Evolutionary conservation across 1,140 invertebrate genomes (phyloP).

Genomic region (Doryteuthis pealeii): DNA sequence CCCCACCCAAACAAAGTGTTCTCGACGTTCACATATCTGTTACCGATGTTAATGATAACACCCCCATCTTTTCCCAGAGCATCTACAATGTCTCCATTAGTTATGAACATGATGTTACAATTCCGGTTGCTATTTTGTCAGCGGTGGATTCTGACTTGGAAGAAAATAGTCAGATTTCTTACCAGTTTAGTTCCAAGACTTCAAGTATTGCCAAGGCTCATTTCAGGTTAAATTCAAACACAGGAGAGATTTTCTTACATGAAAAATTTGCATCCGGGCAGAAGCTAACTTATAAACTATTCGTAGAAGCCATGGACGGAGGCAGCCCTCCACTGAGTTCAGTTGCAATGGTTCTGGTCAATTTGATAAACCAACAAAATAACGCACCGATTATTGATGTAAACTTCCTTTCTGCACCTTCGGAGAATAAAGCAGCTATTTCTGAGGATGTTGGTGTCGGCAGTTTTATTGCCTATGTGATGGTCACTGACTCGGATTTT

Average conservation of each 20-base stretch:
- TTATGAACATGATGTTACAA: constrained; percentile 35
- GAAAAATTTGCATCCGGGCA: constrained; percentile 20
- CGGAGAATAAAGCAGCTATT: constrained; percentile 81
- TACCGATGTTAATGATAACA: constrained; percentile 89
- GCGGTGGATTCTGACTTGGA: constrained; percentile 35
- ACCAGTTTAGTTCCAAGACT: constrained; percentile 23
- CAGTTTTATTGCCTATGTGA: constrained; percentile 89
- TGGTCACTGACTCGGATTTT: constrained; percentile 86
- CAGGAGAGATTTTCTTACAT: constrained; percentile 24
- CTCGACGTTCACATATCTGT: constrained; percentile 72
- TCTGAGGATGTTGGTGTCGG: constrained; percentile 88
- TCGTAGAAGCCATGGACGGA: constrained; percentile 25
- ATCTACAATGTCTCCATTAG: constrained; percentile 36
- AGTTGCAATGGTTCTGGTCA: constrained; percentile 91
- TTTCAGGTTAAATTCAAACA: constrained; percentile 19
- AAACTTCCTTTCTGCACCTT: constrained; percentile 73
- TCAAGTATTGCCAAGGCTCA: constrained; percentile 19
- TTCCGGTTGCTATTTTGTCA: constrained; percentile 28
- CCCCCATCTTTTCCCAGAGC: constrained; percentile 87
- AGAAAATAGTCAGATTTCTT: constrained; percentile 28
- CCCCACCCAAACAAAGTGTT: constrained; percentile 75
- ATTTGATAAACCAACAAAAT: constrained; percentile 86
- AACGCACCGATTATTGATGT: constrained; percentile 91
- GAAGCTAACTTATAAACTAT: constrained; percentile 21
- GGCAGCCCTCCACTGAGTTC: constrained; percentile 71